Conservation (phyloP, 92 coral and sea anemone genomes). For the Parazoanthus swiftii region DNA sequence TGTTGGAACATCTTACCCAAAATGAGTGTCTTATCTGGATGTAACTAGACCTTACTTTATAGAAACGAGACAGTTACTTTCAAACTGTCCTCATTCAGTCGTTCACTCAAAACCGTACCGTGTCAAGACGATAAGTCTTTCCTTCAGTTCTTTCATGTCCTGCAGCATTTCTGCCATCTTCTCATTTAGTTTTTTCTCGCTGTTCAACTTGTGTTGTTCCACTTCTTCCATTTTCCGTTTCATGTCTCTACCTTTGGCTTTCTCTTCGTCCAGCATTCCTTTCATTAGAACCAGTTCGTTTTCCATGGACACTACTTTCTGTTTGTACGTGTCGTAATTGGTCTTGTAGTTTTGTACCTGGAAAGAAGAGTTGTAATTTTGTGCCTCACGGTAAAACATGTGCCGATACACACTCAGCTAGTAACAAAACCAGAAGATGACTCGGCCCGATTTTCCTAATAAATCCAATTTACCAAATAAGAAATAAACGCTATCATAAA, state of each 20-base stretch:
- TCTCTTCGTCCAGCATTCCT: conserved; percentile 82
- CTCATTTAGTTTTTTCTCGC: conserved; percentile 55
- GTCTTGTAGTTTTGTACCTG: conserved; percentile 82
- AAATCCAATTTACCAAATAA: too few species aligned
- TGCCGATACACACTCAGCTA: background rate
- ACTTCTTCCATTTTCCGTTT: conserved; percentile 68
- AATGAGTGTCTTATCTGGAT: too few species aligned
- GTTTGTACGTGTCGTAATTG: conserved; percentile 82
- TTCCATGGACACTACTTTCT: conserved; percentile 76
- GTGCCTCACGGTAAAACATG: background rate
- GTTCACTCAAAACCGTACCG: conserved; percentile 48
- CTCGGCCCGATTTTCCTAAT: too few species aligned
- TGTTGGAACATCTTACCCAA: too few species aligned
- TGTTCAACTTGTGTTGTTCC: conserved; percentile 62
- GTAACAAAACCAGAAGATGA: too few species aligned
- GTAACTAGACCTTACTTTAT: background rate
- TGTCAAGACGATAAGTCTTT: conserved; percentile 69
- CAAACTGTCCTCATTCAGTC: too few species aligned
- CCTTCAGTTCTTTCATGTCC: conserved; percentile 79
- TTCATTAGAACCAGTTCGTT: conserved; percentile 80
- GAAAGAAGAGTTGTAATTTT: background rate
- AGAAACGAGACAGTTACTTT: background rate
- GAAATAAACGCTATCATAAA: too few species aligned
- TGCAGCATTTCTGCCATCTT: conserved; percentile 61
- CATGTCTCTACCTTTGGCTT: conserved; percentile 69